phyloP scores from a whole-genome alignment of 2,888 invertebrate genomes.

The Liodrosophila aerea region DNA sequence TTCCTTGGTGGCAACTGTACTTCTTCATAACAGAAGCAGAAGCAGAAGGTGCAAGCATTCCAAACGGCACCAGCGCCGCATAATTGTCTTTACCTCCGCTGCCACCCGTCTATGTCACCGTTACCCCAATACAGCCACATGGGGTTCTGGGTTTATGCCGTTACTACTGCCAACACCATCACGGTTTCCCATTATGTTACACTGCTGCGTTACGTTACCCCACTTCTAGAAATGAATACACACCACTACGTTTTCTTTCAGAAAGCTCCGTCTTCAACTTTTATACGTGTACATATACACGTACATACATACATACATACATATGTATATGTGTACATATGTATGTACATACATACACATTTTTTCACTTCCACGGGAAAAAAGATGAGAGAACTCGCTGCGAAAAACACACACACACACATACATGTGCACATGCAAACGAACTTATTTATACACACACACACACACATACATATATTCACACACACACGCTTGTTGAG shows the following conservation, averaged over 20 bases:
- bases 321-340: slow-evolving; percentile 11
- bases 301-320: background rate
- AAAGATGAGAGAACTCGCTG: too few species aligned
- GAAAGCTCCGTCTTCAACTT: slow-evolving; percentile 31
- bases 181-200: background rate
- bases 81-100: too few species aligned
- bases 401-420: background rate
- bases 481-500: slow-evolving; percentile 2
- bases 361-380: background rate
- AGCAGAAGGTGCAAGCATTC: background rate
- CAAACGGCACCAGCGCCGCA: too few species aligned
- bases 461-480: background rate
- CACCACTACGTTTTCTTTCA: slow-evolving; percentile 24
- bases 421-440: background rate
- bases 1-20: slow-evolving; percentile 20
- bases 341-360: background rate
- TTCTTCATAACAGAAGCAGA: slow-evolving; percentile 4
- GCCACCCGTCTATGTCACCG: too few species aligned
- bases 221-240: slow-evolving; percentile 1
- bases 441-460: background rate
- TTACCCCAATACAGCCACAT: too few species aligned
- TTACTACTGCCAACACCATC: background rate
- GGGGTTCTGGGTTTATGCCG: background rate
- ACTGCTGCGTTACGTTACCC: too few species aligned
- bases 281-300: slow-evolving; percentile 13